Evolutionary conservation across 2,888 invertebrate genomes (phyloP).

Genomic region (Cyaniris semiargus): DNA sequence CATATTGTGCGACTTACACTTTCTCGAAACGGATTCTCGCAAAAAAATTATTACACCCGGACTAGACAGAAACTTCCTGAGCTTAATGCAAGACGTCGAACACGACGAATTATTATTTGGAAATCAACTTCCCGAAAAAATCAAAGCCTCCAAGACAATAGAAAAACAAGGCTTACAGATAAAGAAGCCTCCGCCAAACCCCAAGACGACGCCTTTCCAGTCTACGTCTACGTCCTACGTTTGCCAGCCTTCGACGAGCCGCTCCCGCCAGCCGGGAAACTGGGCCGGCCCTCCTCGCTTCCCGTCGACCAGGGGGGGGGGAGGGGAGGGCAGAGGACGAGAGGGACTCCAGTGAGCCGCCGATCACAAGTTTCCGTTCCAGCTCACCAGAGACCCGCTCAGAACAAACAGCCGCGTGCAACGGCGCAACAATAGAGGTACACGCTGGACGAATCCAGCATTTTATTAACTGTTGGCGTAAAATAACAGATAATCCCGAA

Average conservation of each 20-base stretch:
- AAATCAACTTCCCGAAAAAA: conserved; percentile 18
- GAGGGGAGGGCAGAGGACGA: conserved; percentile 7
- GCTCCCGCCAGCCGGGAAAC: conserved; percentile 20
- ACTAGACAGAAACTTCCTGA: neutral
- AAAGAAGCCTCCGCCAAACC: neutral
- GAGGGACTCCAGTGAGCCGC: neutral
- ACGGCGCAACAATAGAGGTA: neutral
- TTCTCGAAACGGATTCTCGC: neutral
- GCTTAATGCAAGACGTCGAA: conserved; percentile 1
- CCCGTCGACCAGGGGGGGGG: conserved; percentile 27
- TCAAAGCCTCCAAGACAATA: conserved; percentile 14
- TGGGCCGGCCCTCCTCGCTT: conserved; percentile 20
- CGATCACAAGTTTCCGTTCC: neutral
- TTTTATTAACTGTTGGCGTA: too few relatives aligned
- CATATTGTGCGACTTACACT: neutral
- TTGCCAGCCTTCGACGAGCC: too few relatives aligned
- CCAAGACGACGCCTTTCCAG: neutral
- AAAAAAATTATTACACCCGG: neutral
- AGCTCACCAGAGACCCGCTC: neutral
- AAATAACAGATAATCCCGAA: too few relatives aligned
- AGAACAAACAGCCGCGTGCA: neutral
- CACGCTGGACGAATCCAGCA: conserved; percentile 2
- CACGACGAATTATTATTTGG: conserved; percentile 11
- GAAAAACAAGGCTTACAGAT: conserved; percentile 8
- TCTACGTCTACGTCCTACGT: too few relatives aligned